Evolutionary conservation across 1,140 invertebrate genomes (phyloP), one percentile per base, ranked within the genome.

Genomic region (Drosophila ironensis): DNA sequence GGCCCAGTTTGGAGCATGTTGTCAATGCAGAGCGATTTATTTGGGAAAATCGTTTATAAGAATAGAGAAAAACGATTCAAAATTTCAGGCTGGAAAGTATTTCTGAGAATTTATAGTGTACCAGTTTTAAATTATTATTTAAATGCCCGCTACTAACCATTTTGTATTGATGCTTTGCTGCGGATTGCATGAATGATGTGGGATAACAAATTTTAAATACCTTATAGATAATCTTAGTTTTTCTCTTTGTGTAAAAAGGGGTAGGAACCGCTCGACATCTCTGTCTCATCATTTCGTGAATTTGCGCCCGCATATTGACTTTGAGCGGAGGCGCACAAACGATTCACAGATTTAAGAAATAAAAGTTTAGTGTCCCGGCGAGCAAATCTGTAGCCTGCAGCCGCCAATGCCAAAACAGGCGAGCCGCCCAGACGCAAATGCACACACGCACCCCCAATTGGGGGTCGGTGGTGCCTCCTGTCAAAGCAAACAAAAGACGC

Each of bases 401-500:
- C 72, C 68, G 53, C 63, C 66, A 81, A 82, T 72, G 71, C 48
- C 75, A 80, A 80, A 56, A 68, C 72, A 76, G 54, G 24, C 56
- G 72, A 68, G 47, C 73, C 19, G 48, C 22, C 41, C 28, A 48
- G 41, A 47, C 48, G n/a, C 19, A 28, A 22, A 41, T 51, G 20
- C 24, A 64, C 54, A 41, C 37, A 56, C 33, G 35, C 41, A 28
- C 40, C 51, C 41, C 37, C 33, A 24, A 22, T 22, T 22, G 25
- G 59, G 7, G 30, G 22, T 27, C n/a, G 38, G 63, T 41, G 47
- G 28, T 38, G 16, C 50, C 45, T 48, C 42, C 59, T 72, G 57
- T 63, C 69, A 80, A 69, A 57, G 80, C 80, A 86, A 86, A 86
- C 80, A 86, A 86, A 86, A 86, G 80, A 86, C 80, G 80, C 80